These are phyloP conservation scores for Asbolus verrucosus DNA, from an alignment of 1,140 invertebrate genomes.

Conservation along the genomic window DNA sequence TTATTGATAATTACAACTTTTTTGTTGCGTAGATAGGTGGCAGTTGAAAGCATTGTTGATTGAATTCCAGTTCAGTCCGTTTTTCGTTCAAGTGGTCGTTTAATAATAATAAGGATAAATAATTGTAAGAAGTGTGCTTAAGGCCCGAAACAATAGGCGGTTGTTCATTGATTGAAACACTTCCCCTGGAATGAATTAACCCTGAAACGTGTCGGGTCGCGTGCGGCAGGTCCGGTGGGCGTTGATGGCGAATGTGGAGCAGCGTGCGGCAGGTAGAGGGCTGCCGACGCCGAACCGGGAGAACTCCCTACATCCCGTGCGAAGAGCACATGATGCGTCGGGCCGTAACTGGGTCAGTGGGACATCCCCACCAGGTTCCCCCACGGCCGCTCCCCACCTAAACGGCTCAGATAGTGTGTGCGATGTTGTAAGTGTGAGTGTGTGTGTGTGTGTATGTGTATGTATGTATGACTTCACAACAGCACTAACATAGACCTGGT, in stretches of 20 bases:
- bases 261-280: conserved; percentile 61
- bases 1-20: neutral
- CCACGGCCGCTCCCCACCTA: conserved; percentile 64
- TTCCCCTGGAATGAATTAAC: conserved; percentile 37
- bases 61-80: too few relatives aligned
- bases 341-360: conserved; percentile 75
- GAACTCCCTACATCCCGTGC: conserved; percentile 42
- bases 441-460: conserved; percentile 56
- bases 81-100: neutral
- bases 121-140: conserved; percentile 1
- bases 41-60: too few relatives aligned
- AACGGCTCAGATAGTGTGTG: conserved; percentile 62
- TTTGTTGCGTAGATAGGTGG: neutral
- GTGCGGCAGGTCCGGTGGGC: conserved; percentile 12
- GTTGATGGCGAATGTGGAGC: conserved; percentile 42
- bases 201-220: conserved; percentile 32
- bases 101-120: neutral
- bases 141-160: neutral
- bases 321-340: conserved; percentile 60
- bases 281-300: conserved; percentile 11
- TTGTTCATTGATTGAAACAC: conserved; percentile 23
- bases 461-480: conserved; percentile 63
- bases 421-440: conserved; percentile 58
- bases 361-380: conserved; percentile 69
- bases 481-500: conserved; percentile 76